Conservation (phyloP, 2,113 vertebrate species). For the Aldabrachelys gigantea region DNA sequence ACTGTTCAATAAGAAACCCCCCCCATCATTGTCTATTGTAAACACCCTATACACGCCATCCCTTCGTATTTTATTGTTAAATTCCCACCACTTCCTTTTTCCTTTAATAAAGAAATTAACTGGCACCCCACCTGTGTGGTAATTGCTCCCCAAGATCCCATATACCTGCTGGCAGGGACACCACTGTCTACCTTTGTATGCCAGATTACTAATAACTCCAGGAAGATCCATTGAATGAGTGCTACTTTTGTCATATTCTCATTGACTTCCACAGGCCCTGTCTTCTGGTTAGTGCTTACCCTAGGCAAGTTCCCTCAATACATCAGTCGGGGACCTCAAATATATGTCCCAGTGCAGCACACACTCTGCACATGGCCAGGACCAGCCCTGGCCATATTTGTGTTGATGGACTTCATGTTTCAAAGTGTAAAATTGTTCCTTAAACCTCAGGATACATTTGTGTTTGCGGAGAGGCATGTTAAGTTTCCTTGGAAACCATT, state of each 20-base stretch:
- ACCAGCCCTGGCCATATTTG: background rate
- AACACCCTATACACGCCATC: too few species aligned
- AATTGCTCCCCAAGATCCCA: too few species aligned
- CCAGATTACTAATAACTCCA: background rate
- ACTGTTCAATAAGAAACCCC: too few species aligned
- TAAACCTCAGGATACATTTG: background rate
- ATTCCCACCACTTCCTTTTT: too few species aligned
- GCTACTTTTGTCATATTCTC: background rate
- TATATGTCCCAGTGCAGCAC: background rate
- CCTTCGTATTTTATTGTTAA: too few species aligned
- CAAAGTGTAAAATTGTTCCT: background rate
- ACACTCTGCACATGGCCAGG: background rate
- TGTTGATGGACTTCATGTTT: background rate
- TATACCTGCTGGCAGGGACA: too few species aligned
- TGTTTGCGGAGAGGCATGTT: background rate
- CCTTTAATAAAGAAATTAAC: too few species aligned
- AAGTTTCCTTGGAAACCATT: conserved; percentile 20
- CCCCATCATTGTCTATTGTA: too few species aligned
- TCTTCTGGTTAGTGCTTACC: background rate
- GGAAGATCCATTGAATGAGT: background rate
- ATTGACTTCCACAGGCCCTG: background rate
- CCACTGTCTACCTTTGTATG: background rate
- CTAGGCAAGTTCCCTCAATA: background rate
- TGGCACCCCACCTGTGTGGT: too few species aligned
- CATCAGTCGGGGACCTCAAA: background rate